Conservation (phyloP, 2,797 vertebrate genomes). For the Aselliscus stoliczkanus region DNA sequence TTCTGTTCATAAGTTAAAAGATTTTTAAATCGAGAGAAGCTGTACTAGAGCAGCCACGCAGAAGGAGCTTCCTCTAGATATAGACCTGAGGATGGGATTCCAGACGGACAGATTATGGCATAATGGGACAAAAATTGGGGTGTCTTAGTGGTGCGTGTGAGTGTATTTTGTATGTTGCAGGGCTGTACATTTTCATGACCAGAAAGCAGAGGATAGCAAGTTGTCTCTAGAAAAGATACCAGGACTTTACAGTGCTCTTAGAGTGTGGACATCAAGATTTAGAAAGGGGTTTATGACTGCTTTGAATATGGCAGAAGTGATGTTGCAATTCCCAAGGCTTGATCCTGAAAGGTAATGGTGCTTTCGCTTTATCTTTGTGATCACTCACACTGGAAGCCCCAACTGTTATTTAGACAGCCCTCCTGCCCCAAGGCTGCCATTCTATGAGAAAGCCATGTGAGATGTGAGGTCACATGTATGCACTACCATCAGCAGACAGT, state of each 20-base stretch:
- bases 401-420: background rate
- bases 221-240: background rate
- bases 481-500: background rate
- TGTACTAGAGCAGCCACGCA: background rate
- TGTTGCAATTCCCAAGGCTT: background rate
- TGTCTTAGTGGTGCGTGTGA: background rate
- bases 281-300: background rate
- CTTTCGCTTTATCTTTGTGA: background rate
- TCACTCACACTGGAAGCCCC: background rate
- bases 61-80: background rate
- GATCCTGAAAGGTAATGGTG: background rate
- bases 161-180: background rate
- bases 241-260: accelerated
- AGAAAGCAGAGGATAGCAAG: background rate
- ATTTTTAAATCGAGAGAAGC: background rate
- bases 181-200: background rate
- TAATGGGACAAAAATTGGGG: background rate
- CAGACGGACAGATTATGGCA: background rate
- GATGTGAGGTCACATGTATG: accelerated
- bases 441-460: background rate
- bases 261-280: background rate
- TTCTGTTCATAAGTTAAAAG: background rate
- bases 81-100: background rate
- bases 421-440: too few relatives aligned
- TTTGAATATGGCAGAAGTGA: background rate